phyloP scores from a whole-genome alignment of 2,113 vertebrate species.

The Tetraodon nigroviridis region DNA sequence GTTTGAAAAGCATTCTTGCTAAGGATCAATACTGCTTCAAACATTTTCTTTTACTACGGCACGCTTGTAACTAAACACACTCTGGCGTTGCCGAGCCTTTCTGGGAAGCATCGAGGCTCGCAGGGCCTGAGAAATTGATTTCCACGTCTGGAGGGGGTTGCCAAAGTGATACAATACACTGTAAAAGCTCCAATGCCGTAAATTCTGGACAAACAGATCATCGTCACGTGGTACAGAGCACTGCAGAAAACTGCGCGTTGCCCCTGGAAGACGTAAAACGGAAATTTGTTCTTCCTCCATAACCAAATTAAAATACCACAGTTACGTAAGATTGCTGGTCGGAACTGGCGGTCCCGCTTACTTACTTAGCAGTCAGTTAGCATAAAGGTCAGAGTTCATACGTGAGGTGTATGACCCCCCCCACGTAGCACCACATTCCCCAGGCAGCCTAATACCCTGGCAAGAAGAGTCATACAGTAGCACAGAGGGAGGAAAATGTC shows the following conservation, averaged over 20 bases:
- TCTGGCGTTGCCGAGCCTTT: constrained; percentile 14
- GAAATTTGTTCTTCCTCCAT: constrained; percentile 2
- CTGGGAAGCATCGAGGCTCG: constrained; percentile 35
- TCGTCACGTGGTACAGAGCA: constrained; percentile 18
- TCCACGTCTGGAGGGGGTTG: neutral
- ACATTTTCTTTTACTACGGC: constrained; percentile 40
- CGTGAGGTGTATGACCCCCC: constrained; percentile 20
- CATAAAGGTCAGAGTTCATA: constrained; percentile 51
- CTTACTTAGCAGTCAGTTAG: constrained; percentile 29
- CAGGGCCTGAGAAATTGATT: constrained; percentile 18
- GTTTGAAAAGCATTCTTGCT: constrained; percentile 16
- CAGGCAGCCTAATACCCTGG: constrained; percentile 30
- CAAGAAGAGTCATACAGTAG: constrained; percentile 16
- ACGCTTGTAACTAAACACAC: constrained; percentile 49
- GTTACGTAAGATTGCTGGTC: neutral
- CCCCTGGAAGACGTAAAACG: constrained; percentile 37
- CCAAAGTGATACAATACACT: constrained; percentile 24
- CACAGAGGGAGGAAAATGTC: neutral
- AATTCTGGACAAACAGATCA: constrained; percentile 1
- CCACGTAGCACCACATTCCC: constrained; percentile 62
- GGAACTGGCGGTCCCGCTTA: constrained; percentile 11
- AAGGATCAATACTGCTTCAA: constrained; percentile 49
- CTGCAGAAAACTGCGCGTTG: constrained; percentile 35
- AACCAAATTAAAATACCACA: constrained; percentile 15
- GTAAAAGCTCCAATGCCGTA: constrained; percentile 26